Conservation (phyloP, 1,140 invertebrate species). For the Drosophila orena region DNA sequence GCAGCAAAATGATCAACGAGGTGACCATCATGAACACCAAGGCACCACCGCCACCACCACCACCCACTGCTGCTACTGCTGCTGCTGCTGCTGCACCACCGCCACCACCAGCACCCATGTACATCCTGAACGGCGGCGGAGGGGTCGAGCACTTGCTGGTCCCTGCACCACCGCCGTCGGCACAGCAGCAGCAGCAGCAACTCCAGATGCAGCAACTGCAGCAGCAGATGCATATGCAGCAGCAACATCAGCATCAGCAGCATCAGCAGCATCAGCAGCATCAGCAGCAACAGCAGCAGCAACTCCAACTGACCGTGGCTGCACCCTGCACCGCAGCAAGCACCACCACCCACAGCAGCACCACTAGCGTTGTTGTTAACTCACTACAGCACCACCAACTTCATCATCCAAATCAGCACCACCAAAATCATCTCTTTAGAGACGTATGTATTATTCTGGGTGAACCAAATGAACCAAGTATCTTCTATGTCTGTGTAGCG, state of each 20-base stretch:
- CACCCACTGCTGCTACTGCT: not conserved
- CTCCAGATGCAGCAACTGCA: conserved; percentile 51
- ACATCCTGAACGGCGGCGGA: conserved; percentile 64
- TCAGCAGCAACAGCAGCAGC: conserved; percentile 37
- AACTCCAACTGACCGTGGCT: conserved; percentile 40
- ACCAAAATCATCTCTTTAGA: conserved; percentile 85
- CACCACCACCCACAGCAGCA: conserved; percentile 84
- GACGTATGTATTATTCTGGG: conserved; percentile 83
- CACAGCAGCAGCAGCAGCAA: conserved; percentile 61
- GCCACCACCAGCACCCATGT: conserved; percentile 37
- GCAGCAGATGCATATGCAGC: conserved; percentile 40
- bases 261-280: conserved; percentile 26
- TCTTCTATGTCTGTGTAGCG: conserved; percentile 37
- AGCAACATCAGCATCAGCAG: conserved; percentile 14
- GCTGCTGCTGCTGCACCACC: conserved; percentile 13
- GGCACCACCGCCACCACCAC: conserved; percentile 20
- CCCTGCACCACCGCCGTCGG: conserved; percentile 29
- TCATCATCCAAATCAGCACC: conserved; percentile 84
- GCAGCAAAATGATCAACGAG: conserved; percentile 94
- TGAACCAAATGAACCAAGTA: conserved; percentile 42
- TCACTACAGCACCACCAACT: conserved; percentile 85
- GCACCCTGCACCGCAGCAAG: conserved; percentile 55
- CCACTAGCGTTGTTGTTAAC: conserved; percentile 79
- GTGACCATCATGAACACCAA: conserved; percentile 50
- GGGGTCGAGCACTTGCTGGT: conserved; percentile 47